Conservation (phyloP, 2,797 vertebrate species). For the Urophycis tenuis region DNA sequence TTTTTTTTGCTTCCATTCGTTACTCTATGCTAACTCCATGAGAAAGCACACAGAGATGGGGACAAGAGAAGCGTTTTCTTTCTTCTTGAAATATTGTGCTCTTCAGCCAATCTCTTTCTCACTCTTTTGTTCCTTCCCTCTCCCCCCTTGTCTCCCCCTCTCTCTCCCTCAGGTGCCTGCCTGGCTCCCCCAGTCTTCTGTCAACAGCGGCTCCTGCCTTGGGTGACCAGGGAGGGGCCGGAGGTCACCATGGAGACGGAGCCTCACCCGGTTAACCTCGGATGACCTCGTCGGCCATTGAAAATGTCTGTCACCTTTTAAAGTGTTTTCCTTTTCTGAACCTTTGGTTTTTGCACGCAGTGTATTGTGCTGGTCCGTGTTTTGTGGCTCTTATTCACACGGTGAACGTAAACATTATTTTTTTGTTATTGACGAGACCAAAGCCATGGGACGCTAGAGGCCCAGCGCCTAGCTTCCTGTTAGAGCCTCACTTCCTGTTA, state of each 20-base stretch:
- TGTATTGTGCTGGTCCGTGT: constrained; percentile 2
- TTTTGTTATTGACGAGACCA: constrained; percentile 31
- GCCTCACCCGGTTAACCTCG: not conserved
- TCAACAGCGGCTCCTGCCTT: constrained; percentile 29
- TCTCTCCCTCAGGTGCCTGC: constrained; percentile 48
- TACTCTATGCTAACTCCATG: too few relatives aligned
- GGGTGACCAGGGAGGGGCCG: not conserved
- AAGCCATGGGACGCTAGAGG: constrained; percentile 26
- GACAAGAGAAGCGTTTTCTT: too few relatives aligned
- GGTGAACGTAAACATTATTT: constrained; percentile 27
- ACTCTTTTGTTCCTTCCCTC: too few relatives aligned
- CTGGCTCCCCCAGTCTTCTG: constrained; percentile 19
- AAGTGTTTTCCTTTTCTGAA: not conserved
- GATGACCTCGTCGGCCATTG: not conserved
- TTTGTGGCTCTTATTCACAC: constrained; percentile 15
- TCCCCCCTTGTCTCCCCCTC: not conserved
- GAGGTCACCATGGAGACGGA: not conserved
- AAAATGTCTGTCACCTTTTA: not conserved
- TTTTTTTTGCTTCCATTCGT: too few relatives aligned
- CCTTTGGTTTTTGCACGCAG: not conserved
- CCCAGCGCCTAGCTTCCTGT: constrained; percentile 32
- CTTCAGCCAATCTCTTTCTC: too few relatives aligned
- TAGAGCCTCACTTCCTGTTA: constrained; percentile 9
- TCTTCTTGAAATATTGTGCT: too few relatives aligned
- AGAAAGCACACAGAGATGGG: too few relatives aligned